Evolutionary conservation across 2,888 invertebrate genomes (phyloP).

Genomic region (Xanthia togata): DNA sequence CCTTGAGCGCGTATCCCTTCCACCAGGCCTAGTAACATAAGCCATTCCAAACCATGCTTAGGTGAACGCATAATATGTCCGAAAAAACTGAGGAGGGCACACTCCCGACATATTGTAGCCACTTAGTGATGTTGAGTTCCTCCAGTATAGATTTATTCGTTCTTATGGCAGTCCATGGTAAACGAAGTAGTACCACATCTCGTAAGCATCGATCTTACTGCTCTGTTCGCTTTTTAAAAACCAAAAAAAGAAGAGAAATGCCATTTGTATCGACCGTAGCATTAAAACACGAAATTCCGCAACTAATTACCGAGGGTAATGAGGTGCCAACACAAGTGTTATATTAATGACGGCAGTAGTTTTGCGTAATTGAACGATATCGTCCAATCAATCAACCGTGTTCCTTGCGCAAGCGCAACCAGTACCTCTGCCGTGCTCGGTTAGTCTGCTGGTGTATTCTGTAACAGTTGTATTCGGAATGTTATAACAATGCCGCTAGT

Average conservation of each 20-base stretch:
- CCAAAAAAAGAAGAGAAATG: not conserved
- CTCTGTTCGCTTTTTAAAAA: not conserved
- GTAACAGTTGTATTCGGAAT: constrained; percentile 7
- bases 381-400: constrained; percentile 52
- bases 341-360: constrained; percentile 40
- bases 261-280: too few species aligned
- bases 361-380: constrained; percentile 59
- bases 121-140: too few species aligned
- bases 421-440: constrained; percentile 40
- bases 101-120: too few species aligned
- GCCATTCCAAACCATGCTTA: too few species aligned
- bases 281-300: constrained; percentile 31
- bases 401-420: constrained; percentile 57
- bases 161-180: too few species aligned
- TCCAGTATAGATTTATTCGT: too few species aligned
- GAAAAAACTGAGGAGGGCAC: too few species aligned
- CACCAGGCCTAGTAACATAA: too few species aligned
- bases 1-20: too few species aligned
- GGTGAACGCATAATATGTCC: too few species aligned
- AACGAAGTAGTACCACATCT: too few species aligned
- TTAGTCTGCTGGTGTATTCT: constrained; percentile 36
- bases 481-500: not conserved
- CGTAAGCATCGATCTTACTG: too few species aligned
- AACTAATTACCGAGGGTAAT: constrained; percentile 28
- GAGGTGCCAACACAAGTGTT: constrained; percentile 42